Evolutionary conservation across 2,113 vertebrate genomes (phyloP).

Genomic region (Otus sunia): DNA sequence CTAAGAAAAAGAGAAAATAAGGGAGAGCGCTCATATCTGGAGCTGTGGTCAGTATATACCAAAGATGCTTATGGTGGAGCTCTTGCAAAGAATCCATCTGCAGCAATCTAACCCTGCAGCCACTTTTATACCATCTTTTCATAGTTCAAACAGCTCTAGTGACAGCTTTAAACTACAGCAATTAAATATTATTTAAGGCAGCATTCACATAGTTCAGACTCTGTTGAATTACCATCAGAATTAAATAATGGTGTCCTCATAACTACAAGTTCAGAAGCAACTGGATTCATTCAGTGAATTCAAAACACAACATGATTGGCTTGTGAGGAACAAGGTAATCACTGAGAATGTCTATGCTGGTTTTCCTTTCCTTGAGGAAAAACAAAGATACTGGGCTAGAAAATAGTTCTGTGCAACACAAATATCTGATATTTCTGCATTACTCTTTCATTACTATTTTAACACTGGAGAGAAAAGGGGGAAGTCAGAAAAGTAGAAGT

Average conservation of each 20-base stretch:
- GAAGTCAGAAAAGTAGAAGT: not conserved
- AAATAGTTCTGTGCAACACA: fast-evolving
- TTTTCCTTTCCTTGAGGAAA: not conserved
- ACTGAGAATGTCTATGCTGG: not conserved
- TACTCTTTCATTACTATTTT: not conserved
- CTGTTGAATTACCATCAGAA: not conserved
- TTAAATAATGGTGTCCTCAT: not conserved
- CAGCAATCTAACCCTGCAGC: not conserved
- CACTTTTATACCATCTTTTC: not conserved
- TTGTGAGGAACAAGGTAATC: not conserved
- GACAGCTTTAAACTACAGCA: not conserved
- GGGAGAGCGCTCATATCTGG: not conserved
- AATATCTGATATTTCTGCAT: not conserved
- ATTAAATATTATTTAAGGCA: not conserved
- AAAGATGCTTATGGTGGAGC: not conserved
- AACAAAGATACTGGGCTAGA: not conserved
- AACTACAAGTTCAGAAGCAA: not conserved
- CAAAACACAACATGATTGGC: not conserved
- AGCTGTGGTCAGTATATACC: not conserved
- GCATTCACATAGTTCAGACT: not conserved
- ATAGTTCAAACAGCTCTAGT: not conserved
- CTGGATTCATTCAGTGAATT: not conserved
- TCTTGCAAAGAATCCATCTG: not conserved
- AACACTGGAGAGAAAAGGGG: not conserved
- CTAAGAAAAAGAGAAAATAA: not conserved